phyloP scores from a whole-genome alignment of 1,140 invertebrate genomes.

The Piezodorus guildinii region DNA sequence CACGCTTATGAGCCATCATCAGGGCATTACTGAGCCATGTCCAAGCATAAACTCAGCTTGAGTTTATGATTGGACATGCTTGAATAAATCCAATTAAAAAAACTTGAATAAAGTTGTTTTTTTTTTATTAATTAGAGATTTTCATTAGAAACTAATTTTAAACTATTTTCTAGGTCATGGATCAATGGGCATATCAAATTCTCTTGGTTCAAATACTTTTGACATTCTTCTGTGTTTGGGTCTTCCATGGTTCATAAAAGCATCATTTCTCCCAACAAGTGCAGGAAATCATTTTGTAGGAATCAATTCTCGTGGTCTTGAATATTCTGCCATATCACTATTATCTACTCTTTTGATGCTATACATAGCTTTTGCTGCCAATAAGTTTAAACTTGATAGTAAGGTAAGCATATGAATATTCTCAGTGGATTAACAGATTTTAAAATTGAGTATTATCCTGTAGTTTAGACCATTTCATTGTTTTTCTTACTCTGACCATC shows the following conservation, averaged over 20 bases:
- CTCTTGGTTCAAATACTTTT: conserved; percentile 82
- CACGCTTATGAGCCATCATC: too few relatives aligned
- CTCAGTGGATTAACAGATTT: too few relatives aligned
- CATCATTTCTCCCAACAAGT: conserved; percentile 56
- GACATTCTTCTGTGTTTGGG: conserved; percentile 75
- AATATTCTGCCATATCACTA: conserved; percentile 69
- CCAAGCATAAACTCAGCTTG: too few relatives aligned
- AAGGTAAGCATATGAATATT: conserved; percentile 34
- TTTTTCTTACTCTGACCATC: too few relatives aligned
- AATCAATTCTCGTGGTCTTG: conserved; percentile 68
- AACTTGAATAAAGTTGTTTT: too few relatives aligned
- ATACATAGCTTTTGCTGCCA: conserved; percentile 61
- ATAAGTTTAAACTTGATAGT: conserved; percentile 67
- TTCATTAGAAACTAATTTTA: too few relatives aligned
- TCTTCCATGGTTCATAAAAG: conserved; percentile 75
- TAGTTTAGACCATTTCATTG: too few relatives aligned
- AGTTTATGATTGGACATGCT: too few relatives aligned
- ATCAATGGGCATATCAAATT: conserved; percentile 81
- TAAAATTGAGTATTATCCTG: too few relatives aligned
- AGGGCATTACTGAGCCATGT: too few relatives aligned
- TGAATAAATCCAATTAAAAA: too few relatives aligned
- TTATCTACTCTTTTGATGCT: conserved; percentile 63
- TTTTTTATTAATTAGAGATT: too few relatives aligned
- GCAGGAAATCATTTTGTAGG: conserved; percentile 57
- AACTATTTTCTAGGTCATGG: conserved; percentile 50